Conservation (phyloP, 1,140 invertebrate species). For the Hyles euphorbiae region DNA sequence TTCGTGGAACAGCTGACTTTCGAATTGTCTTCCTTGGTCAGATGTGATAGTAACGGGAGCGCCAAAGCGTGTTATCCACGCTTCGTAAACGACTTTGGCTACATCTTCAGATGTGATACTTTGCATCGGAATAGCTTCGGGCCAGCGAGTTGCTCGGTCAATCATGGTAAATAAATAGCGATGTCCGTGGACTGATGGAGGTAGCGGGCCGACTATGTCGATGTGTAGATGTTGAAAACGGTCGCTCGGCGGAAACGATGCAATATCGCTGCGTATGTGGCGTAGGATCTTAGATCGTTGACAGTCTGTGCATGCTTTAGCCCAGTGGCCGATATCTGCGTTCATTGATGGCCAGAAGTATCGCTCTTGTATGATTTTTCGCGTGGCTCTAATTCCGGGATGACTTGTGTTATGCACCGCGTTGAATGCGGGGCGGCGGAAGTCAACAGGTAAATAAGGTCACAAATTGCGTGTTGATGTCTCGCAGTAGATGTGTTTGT, state of each 20-base stretch:
- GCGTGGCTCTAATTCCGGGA: conserved; percentile 1
- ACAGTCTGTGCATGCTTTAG: not conserved
- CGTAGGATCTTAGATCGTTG: not conserved
- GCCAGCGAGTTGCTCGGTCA: conserved; percentile 4
- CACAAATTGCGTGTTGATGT: not conserved
- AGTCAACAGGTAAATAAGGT: conserved; percentile 6
- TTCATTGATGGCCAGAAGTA: conserved; percentile 4
- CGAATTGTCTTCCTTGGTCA: conserved; percentile 45
- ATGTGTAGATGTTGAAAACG: conserved; percentile 4
- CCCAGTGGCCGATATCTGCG: not conserved
- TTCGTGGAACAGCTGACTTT: conserved; percentile 26
- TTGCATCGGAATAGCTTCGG: not conserved
- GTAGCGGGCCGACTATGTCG: conserved; percentile 1
- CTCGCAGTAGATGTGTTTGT: not conserved
- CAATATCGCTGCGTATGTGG: not conserved
- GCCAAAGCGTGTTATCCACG: conserved; percentile 8
- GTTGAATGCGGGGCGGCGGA: conserved; percentile 1
- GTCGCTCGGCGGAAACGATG: not conserved
- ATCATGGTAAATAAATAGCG: conserved; percentile 4
- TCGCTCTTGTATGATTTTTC: not conserved
- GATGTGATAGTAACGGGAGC: conserved; percentile 32
- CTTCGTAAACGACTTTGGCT: conserved; percentile 6
- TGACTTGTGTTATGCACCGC: conserved; percentile 4
- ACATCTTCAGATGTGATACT: not conserved
- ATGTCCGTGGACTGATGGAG: not conserved